These are phyloP conservation scores for Cyprinodon diabolis DNA, from an alignment of 2,797 vertebrate genomes.

Conservation along the genomic window DNA sequence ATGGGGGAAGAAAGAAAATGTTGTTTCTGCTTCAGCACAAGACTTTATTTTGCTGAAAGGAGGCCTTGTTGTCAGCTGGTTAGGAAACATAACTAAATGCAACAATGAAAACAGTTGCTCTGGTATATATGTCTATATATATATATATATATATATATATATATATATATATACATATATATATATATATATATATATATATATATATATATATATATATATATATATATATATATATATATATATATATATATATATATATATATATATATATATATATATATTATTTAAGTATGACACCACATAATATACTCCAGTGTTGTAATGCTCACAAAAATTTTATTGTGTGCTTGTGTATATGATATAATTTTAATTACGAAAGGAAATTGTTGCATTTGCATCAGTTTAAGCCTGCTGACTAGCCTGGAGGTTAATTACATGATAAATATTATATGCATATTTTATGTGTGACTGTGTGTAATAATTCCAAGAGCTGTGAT, in stretches of 20 bases:
- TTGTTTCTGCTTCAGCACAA: background rate
- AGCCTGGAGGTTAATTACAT: background rate
- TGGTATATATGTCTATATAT: too few species aligned
- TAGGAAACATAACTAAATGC: background rate
- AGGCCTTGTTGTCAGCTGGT: background rate
- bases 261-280: background rate
- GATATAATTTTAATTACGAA: background rate
- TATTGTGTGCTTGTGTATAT: background rate
- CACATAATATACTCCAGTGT: background rate
- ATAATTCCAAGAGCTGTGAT: background rate
- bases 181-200: background rate
- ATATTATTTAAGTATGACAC: background rate
- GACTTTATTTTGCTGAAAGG: background rate
- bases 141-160: background rate
- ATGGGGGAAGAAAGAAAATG: background rate
- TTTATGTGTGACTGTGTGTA: background rate
- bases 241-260: too few species aligned
- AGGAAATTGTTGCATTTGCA: background rate
- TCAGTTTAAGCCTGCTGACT: background rate
- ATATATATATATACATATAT: too few species aligned
- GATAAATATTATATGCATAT: background rate
- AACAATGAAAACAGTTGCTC: background rate
- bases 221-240: background rate
- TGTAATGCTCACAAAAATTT: background rate
- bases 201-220: background rate